phyloP scores from a whole-genome alignment of 1,140 invertebrate species.

The Calliopsis andreniformis region DNA sequence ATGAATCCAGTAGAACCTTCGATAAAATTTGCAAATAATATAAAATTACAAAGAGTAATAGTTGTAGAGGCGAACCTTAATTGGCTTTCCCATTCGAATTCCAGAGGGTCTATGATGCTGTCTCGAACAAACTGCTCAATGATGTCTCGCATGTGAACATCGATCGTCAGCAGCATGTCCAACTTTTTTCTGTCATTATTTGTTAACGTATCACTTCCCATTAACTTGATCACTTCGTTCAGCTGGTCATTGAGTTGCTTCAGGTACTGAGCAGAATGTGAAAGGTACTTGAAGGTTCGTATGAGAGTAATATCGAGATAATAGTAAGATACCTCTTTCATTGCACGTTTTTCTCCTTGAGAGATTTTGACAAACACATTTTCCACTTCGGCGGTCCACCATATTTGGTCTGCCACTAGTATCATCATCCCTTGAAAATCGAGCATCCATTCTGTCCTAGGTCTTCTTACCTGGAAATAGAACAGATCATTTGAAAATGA shows the following conservation, averaged over 20 bases:
- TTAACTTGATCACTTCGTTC: constrained; percentile 91
- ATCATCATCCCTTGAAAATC: constrained; percentile 94
- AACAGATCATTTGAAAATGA: too few species aligned
- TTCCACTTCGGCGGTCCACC: constrained; percentile 97
- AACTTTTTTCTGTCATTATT: constrained; percentile 93
- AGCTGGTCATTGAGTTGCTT: constrained; percentile 90
- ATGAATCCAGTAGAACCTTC: constrained; percentile 93
- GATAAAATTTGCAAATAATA: too few species aligned
- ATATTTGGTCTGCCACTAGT: constrained; percentile 92
- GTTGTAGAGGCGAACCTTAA: constrained; percentile 79
- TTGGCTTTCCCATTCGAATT: constrained; percentile 97
- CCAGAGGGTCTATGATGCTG: constrained; percentile 89
- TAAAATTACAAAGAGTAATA: neutral
- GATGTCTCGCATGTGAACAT: constrained; percentile 94
- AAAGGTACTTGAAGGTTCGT: neutral
- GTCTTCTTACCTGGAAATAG: constrained; percentile 72
- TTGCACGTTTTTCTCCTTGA: constrained; percentile 90
- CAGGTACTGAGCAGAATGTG: constrained; percentile 82
- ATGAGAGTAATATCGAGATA: neutral
- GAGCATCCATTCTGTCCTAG: constrained; percentile 91
- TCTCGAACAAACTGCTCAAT: constrained; percentile 93
- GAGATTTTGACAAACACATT: constrained; percentile 90
- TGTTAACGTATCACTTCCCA: constrained; percentile 88
- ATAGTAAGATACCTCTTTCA: constrained; percentile 86
- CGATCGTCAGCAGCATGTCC: constrained; percentile 92